Base-by-base conservation (phyloP, 2,113 vertebrate genomes). In the Conger conger region DNA sequence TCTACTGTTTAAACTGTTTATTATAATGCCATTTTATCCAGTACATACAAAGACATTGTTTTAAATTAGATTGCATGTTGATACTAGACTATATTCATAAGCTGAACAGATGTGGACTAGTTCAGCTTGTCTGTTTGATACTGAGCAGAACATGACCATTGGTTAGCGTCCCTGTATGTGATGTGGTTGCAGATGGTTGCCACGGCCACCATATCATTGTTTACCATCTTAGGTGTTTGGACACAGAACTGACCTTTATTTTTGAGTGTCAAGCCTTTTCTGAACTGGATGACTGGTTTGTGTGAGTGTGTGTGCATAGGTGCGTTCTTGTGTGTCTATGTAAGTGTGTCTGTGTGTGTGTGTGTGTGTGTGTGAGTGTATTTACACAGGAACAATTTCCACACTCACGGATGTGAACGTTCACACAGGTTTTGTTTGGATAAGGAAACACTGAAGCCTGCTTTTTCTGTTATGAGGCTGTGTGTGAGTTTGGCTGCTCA, bases 201-300 rank as follows among this genome's bases (percentile, higher is more conserved):
- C 68, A 73, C 33, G n/a, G 20, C 23, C 20, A 33, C 68, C n/a
- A 27, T 79, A 23, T 38, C 77, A 38, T 79, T 79, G 77, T 79
- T 79, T 79, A 79, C 23, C 20, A 16, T 42, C 38, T 27, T 18
- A 30, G 33, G 35, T 79, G 76, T 79, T 79, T 36, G 38, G 77
- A 79, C 38, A 42, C 77, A 79, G 77, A 38, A 3, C 77, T 79
- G 77, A 79, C 77, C 77, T 79, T 79, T 40, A 40, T 9, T 27
- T 20, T 37, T 1, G 30, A 4, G 77, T 23, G 16, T 7, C 36
- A 8, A 73, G 68, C n/a, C 0, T n/a, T n/a, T 27, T 73, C 68
- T 13, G n/a, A 3, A 63, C 57, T 27, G 57, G 18, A 18, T 0
- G 5, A 0, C 57, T 27, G 18, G 57, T 63, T 63, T 63, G 57